These are phyloP conservation scores for Ammospiza caudacuta DNA, from an alignment of 2,113 vertebrate genomes.

Conservation along the genomic window DNA sequence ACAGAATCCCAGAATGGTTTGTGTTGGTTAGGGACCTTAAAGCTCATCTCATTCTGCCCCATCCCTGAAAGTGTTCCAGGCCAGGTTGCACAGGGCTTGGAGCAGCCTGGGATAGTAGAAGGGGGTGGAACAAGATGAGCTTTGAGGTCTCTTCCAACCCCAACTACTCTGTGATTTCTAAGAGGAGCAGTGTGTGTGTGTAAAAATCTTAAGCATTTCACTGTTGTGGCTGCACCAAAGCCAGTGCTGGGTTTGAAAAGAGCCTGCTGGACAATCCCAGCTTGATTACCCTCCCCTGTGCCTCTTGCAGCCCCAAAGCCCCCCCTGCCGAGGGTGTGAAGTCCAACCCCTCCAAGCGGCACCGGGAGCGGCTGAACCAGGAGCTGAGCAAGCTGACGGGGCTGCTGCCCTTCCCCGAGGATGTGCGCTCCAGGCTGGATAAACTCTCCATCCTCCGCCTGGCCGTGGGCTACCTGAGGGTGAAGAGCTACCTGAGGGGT, in stretches of 20 bases:
- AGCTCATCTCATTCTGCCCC: background rate
- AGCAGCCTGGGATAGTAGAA: background rate
- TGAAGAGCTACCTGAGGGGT: constrained; percentile 84
- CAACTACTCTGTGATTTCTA: background rate
- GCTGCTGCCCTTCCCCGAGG: constrained; percentile 83
- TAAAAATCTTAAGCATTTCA: background rate
- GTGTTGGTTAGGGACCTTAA: background rate
- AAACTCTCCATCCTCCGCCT: constrained; percentile 85
- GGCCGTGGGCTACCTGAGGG: constrained; percentile 84
- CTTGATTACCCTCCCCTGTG: background rate
- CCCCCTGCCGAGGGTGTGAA: constrained; percentile 70
- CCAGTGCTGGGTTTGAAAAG: background rate
- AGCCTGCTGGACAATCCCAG: background rate
- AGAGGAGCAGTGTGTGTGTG: background rate
- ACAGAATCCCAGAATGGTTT: background rate
- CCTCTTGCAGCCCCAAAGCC: constrained; percentile 26
- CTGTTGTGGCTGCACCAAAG: background rate
- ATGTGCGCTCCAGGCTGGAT: constrained; percentile 78
- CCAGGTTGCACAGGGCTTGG: background rate
- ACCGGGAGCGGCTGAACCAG: constrained; percentile 81
- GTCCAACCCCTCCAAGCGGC: constrained; percentile 86
- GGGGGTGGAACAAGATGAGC: rapidly evolving
- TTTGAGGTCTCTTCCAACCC: background rate
- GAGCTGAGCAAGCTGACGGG: constrained; percentile 82
- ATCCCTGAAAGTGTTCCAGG: background rate